Base-by-base conservation (phyloP, 2,797 vertebrate species). In the Protosalanx chinensis region DNA sequence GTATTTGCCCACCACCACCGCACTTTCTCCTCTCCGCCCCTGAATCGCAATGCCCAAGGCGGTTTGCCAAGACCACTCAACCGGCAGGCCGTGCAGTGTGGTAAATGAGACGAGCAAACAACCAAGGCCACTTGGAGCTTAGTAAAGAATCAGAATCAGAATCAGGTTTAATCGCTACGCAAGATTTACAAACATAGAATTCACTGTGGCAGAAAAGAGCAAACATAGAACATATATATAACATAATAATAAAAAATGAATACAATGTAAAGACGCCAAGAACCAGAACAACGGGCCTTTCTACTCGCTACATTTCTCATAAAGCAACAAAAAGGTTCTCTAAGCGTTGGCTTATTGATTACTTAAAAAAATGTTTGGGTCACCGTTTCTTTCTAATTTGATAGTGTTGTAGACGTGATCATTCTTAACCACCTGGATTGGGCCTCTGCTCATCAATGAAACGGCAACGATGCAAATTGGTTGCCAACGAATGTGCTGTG, bases 1-100 rank as follows among this genome's bases (percentile, higher is more conserved):
- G 87, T 86, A 85, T 87, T 81, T 86, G 84, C 82, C 79, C 84
- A 87, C 79, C 83, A 84, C 80, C 81, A 82, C 81, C 77, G 71
- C 73, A 59, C 70, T 74, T 49, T 18, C 79, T 73, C 71, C 46
- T 66, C 41, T 53, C 2, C 23, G 1, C n/a, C 64, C 16, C 23
- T 13, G 64, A 27, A 29, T 29, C 20, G 41, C 20, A 16, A 49
- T 41, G 4, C 64, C 64, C 23, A 27, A 41, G 64, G 41, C 41
- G 23, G 23, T 51, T 67, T 23, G 58, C n/a, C 58, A 23, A 23
- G n/a, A 23, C 23, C 66, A 68, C 68, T 61, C 29, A 59, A 71
- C 60, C 61, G 13, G 63, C 30, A 58, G 53, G 37, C 46, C 29
- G 37, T 64, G 51, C 51, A 16, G 49, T 68, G 57, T 64, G 64